A percentile compares a stretch with the other conserved stretches of the same genome.
phyloP scores from a whole-genome alignment of 2,113 vertebrate genomes.

The Macrotus californicus region DNA sequence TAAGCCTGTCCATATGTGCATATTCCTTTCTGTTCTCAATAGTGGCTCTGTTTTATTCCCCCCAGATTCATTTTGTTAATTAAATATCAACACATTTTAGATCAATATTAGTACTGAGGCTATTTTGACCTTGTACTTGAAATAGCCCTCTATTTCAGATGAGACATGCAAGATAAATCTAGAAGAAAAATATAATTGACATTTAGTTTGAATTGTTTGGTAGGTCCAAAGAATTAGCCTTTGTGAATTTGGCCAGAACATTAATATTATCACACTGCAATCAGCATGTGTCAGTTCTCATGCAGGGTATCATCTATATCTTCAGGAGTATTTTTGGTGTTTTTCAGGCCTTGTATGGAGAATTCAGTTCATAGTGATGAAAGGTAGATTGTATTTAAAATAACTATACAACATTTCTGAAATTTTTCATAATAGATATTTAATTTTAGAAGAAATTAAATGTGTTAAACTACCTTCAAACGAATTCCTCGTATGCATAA shows the following conservation, averaged over 20 bases:
- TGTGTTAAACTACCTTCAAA: not conserved
- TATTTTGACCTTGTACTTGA: conserved; percentile 44
- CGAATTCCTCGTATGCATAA: not conserved
- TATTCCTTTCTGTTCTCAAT: not conserved
- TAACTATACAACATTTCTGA: not conserved
- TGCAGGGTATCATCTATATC: not conserved
- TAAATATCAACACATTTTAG: conserved; percentile 51
- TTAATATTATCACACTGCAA: not conserved
- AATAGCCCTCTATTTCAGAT: not conserved
- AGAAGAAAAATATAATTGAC: not conserved
- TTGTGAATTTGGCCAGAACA: conserved; percentile 6
- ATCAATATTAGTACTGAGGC: not conserved
- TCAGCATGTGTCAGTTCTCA: conserved; percentile 19
- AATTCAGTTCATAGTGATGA: not conserved
- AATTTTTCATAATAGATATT: not conserved
- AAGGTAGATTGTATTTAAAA: not conserved
- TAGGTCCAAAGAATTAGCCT: not conserved
- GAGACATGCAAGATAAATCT: conserved; percentile 26
- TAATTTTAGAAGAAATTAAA: not conserved
- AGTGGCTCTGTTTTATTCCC: not conserved
- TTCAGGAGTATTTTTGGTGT: not conserved
- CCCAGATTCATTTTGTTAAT: conserved; percentile 14
- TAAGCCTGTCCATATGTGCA: not conserved
- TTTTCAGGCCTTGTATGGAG: not conserved
- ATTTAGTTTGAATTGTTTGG: not conserved